These are phyloP conservation scores for Cephus pygmeus DNA, from an alignment of 2,888 invertebrate genomes.

Conservation along the genomic window DNA sequence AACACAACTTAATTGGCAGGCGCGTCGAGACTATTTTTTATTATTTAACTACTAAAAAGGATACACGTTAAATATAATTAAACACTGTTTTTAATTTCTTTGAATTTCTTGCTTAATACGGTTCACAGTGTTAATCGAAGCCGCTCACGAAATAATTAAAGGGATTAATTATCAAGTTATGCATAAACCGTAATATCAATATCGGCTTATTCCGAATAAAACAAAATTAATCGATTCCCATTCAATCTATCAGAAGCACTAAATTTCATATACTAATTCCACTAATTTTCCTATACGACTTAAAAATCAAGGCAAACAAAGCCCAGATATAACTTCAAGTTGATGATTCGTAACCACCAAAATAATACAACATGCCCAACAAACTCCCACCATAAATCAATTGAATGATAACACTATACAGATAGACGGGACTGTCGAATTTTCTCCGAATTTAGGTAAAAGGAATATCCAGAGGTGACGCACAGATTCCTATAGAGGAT, in stretches of 20 bases:
- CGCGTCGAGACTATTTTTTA: too few relatives aligned
- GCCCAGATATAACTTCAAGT: too few relatives aligned
- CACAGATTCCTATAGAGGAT: conserved; percentile 25
- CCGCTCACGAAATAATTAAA: background rate
- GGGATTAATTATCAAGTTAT: background rate
- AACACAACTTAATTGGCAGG: too few relatives aligned
- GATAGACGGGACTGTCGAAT: background rate
- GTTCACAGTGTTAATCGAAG: background rate
- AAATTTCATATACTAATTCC: background rate
- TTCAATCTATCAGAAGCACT: background rate
- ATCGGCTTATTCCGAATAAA: background rate
- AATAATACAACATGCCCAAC: background rate
- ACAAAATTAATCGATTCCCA: background rate
- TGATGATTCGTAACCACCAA: too few relatives aligned
- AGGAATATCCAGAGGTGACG: background rate
- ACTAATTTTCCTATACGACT: background rate
- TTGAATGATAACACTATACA: background rate
- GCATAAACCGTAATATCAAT: background rate
- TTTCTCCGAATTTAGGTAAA: background rate
- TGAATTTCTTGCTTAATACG: background rate
- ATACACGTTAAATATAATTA: background rate
- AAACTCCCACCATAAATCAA: background rate
- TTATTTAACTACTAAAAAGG: background rate
- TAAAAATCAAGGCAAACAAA: background rate
- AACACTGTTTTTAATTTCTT: background rate